Conservation (phyloP, 2,113 vertebrate genomes). For the Charina bottae region DNA sequence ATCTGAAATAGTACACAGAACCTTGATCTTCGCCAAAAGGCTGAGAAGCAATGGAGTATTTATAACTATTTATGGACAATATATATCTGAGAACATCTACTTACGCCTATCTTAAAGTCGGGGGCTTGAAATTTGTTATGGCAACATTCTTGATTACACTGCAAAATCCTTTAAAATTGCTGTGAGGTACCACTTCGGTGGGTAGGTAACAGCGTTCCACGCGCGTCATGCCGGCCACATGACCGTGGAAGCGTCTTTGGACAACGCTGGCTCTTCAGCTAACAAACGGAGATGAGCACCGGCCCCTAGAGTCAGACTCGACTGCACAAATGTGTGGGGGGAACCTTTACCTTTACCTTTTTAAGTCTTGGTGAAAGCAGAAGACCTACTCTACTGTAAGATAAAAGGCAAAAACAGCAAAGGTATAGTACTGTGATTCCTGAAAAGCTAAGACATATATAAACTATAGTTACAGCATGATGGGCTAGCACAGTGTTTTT, state of each 20-base stretch:
- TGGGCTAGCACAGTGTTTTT: neutral
- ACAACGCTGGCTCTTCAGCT: too few species aligned
- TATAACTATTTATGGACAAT: slow-evolving; percentile 35
- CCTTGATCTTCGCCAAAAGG: neutral
- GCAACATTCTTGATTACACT: slow-evolving; percentile 44
- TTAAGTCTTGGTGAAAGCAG: slow-evolving; percentile 33
- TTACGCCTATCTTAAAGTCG: slow-evolving; percentile 27
- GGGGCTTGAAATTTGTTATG: slow-evolving; percentile 39
- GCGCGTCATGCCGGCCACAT: too few species aligned
- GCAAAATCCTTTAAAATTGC: slow-evolving; percentile 45
- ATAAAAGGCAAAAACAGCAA: neutral
- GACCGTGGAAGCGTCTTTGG: too few species aligned
- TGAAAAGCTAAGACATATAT: neutral
- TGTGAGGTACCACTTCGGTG: too few species aligned
- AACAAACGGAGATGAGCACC: too few species aligned
- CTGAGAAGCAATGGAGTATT: neutral
- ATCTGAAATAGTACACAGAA: neutral
- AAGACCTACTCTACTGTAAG: slow-evolving; percentile 7
- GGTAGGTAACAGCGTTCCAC: too few species aligned
- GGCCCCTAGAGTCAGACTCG: too few species aligned
- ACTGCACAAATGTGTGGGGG: too few species aligned
- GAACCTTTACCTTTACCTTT: too few species aligned
- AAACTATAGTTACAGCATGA: neutral
- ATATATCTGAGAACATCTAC: slow-evolving; percentile 31
- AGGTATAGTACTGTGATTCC: neutral